Percentiles rank a stretch among this genome's conserved stretches.
Conservation (phyloP, 1,140 invertebrate species). For the Paralvinella palmiformis region DNA sequence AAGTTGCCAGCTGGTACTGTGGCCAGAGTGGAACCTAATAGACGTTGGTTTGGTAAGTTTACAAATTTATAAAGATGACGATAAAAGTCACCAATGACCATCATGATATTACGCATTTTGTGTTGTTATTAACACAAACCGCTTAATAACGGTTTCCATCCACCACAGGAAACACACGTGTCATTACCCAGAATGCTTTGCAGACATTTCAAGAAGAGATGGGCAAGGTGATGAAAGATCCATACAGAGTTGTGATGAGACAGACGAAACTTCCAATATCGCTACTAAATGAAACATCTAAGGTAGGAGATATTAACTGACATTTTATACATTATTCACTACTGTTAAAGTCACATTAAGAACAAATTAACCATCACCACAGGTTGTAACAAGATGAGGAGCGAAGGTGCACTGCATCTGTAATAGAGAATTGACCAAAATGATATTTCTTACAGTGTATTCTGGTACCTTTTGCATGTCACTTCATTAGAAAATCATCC, state of each 20-base stretch:
- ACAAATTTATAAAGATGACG: too few relatives aligned
- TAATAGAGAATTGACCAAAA: too few relatives aligned
- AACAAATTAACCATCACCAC: too few relatives aligned
- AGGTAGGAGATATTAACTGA: too few relatives aligned
- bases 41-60: conserved; percentile 93
- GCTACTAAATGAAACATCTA: conserved; percentile 86
- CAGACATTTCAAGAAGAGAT: conserved; percentile 97
- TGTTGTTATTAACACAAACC: neutral
- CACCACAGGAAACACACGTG: conserved; percentile 56
- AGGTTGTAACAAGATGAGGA: too few relatives aligned
- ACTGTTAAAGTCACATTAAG: too few relatives aligned
- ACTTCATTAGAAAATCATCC: too few relatives aligned
- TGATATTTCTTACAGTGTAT: too few relatives aligned
- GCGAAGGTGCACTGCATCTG: too few relatives aligned
- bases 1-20: conserved; percentile 80
- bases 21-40: conserved; percentile 91
- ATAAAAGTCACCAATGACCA: too few relatives aligned
- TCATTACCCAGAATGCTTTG: conserved; percentile 84
- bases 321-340: too few relatives aligned
- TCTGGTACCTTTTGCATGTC: too few relatives aligned
- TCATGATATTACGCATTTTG: neutral
- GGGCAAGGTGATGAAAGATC: conserved; percentile 87
- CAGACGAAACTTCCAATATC: conserved; percentile 91
- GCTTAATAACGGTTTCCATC: neutral
- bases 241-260: conserved; percentile 96